These are phyloP conservation scores for Gambusia yucatana DNA, from an alignment of 2,797 vertebrate species.

Conservation along the genomic window DNA sequence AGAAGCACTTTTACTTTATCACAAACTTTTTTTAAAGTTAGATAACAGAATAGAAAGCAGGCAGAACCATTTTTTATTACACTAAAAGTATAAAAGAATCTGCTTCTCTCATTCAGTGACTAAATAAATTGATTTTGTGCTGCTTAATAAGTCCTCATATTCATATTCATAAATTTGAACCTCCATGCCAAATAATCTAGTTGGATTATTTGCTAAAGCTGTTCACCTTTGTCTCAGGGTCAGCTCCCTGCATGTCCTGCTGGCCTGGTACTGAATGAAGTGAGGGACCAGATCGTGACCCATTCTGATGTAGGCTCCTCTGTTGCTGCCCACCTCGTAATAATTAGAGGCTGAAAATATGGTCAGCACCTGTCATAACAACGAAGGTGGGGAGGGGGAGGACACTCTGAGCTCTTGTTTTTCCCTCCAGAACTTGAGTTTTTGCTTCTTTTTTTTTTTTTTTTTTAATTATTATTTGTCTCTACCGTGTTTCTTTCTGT, in stretches of 20 bases:
- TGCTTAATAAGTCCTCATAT: neutral
- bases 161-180: neutral
- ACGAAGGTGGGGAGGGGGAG: neutral
- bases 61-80: neutral
- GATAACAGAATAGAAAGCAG: neutral
- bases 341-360: conserved; percentile 90
- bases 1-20: neutral
- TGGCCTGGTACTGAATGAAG: conserved; percentile 91
- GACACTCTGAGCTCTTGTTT: neutral
- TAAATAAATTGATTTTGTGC: neutral
- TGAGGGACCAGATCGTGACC: conserved; percentile 89
- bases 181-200: neutral
- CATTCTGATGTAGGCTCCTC: conserved; percentile 92
- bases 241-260: conserved; percentile 81
- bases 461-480: neutral
- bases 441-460: too few relatives aligned
- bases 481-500: neutral
- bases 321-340: conserved; percentile 93
- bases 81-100: neutral
- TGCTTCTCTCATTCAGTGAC: neutral
- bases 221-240: conserved; percentile 90
- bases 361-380: conserved; percentile 77
- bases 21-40: neutral
- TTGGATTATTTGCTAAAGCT: neutral
- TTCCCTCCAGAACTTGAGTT: neutral